Evolutionary conservation across 2,888 invertebrate species (phyloP).

Genomic region (Pheosia tremula): DNA sequence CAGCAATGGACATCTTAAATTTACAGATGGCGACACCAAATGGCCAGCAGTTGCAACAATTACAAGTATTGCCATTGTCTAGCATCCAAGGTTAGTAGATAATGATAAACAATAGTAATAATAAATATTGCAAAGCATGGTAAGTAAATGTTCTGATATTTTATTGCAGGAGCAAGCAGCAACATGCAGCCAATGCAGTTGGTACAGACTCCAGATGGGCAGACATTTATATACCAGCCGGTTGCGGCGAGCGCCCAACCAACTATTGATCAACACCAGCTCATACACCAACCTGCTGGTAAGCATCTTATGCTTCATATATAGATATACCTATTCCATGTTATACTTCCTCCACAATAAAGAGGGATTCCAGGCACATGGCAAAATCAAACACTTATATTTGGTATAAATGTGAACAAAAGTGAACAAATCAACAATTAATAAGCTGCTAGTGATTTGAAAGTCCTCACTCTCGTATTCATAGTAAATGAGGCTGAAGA

Average conservation of each 20-base stretch:
- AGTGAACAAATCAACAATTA: too few relatives aligned
- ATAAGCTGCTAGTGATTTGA: too few relatives aligned
- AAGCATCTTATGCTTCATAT: constrained; percentile 7
- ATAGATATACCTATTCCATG: too few relatives aligned
- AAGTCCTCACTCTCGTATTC: too few relatives aligned
- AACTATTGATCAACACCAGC: constrained; percentile 74
- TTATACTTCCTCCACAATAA: too few relatives aligned
- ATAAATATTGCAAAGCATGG: too few relatives aligned
- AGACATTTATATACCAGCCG: constrained; percentile 93
- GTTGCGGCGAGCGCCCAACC: constrained; percentile 76
- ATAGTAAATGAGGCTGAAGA: too few relatives aligned
- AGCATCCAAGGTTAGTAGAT: constrained; percentile 79
- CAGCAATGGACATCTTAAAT: too few relatives aligned
- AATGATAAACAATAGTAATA: too few relatives aligned
- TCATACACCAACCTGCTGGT: constrained; percentile 81
- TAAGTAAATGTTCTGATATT: constrained; percentile 58
- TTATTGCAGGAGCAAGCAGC: constrained; percentile 76
- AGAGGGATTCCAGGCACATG: too few relatives aligned
- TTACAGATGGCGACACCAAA: constrained; percentile 86
- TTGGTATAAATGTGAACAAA: too few relatives aligned
- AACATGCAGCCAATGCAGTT: constrained; percentile 94
- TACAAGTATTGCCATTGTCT: constrained; percentile 90
- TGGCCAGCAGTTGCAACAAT: constrained; percentile 87
- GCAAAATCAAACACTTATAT: too few relatives aligned
- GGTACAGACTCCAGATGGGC: constrained; percentile 96